Evolutionary conservation across 2,113 vertebrate genomes (phyloP).

Genomic region (Microcebus jonahi): DNA sequence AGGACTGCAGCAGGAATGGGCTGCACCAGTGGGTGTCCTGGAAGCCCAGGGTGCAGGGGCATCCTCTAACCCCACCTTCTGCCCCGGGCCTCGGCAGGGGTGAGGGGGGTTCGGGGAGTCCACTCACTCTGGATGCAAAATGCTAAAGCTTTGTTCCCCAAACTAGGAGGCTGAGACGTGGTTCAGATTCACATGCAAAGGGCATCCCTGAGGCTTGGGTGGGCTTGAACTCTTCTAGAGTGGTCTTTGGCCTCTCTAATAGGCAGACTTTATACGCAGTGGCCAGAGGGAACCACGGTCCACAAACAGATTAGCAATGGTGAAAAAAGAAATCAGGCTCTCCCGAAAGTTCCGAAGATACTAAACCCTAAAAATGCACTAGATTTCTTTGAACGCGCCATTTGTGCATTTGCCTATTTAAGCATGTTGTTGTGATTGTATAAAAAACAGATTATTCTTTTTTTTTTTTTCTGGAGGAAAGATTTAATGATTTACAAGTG

Average conservation of each 20-base stretch:
- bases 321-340: background rate
- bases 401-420: constrained; percentile 53
- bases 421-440: constrained; percentile 56
- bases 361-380: background rate
- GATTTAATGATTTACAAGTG: constrained; percentile 75
- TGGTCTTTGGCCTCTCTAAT: background rate
- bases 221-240: background rate
- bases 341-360: background rate
- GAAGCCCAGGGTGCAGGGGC: background rate
- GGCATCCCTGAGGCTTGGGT: background rate
- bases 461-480: constrained; percentile 53
- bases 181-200: background rate
- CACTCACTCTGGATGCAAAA: background rate
- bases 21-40: fast-evolving
- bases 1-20: background rate
- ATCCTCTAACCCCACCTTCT: background rate
- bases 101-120: background rate
- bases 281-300: background rate
- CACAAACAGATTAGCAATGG: background rate
- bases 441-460: constrained; percentile 68
- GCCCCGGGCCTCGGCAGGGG: too few species aligned
- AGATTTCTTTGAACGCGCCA: constrained; percentile 8
- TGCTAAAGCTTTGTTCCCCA: background rate
- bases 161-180: background rate
- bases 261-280: background rate